phyloP scores from a whole-genome alignment of 2,797 vertebrate genomes.

The Diplodus puntazzo region DNA sequence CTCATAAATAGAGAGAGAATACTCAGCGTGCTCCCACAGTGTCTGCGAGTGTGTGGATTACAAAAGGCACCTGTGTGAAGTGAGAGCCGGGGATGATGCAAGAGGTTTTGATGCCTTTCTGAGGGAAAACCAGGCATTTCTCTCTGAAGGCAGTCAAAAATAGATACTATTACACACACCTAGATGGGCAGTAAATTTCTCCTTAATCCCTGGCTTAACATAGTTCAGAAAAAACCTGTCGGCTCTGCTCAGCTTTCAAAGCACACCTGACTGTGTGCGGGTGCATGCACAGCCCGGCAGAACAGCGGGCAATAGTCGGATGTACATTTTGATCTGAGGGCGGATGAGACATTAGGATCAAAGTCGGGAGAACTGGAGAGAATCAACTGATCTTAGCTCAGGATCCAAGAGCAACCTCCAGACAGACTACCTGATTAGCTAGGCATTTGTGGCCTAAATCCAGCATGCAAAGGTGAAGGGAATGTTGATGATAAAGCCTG shows the following conservation, averaged over 20 bases:
- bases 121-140: constrained; percentile 61
- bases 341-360: constrained; percentile 75
- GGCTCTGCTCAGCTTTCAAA: constrained; percentile 68
- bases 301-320: constrained; percentile 57
- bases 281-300: constrained; percentile 40
- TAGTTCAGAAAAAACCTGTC: constrained; percentile 63
- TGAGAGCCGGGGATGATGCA: constrained; percentile 61
- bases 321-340: constrained; percentile 71
- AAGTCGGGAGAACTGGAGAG: constrained; percentile 65
- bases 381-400: constrained; percentile 71
- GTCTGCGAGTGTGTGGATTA: constrained; percentile 37
- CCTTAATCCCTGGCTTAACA: constrained; percentile 73
- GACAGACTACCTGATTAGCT: constrained; percentile 73
- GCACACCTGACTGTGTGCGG: constrained; percentile 68
- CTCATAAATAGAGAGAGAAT: constrained; percentile 39
- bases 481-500: constrained; percentile 68
- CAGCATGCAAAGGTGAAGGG: constrained; percentile 48
- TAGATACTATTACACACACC: constrained; percentile 75
- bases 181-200: constrained; percentile 75
- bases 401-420: constrained; percentile 65
- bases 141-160: constrained; percentile 69
- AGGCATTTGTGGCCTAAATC: constrained; percentile 67
- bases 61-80: constrained; percentile 61
- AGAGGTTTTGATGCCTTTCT: constrained; percentile 65
- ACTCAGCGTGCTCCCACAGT: constrained; percentile 27